Base-by-base conservation (phyloP, 2,113 vertebrate species). In the Malaclemys terrapin region DNA sequence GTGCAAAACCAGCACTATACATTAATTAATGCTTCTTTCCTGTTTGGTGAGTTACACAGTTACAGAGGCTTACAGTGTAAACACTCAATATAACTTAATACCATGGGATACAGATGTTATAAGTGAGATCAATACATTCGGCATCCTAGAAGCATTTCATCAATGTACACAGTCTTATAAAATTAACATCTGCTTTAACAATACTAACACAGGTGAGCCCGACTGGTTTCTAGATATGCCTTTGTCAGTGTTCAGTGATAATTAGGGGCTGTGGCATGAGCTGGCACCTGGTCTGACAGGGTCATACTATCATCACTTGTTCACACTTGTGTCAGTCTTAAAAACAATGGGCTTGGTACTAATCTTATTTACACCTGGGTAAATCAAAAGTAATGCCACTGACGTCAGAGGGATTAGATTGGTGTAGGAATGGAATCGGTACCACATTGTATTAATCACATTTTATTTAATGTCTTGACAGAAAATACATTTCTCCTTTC, bases 291-390 rank as follows among this genome's bases (percentile, higher is more conserved):
- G 9, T 59, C 57, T 59, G 57, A 27, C 57, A 59, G 27, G 2
- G 9, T 38, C 65, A 69, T 8, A 69, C 17, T 29, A 20, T 4
- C 31, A 52, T 6, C 0, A 0, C 85, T 31, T 45, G 24, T 79
- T 49, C 0, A 0, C 76, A n/a, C 2, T 25, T 25, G 59, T 91
- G 59, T 91, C 54, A 4, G 42, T 89, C 56, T 87, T 42, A 45
- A 57, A 52, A 85, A 83, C 17, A 49, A 87, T 6, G 52, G 17
- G 81, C 45, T 75, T 92, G 5, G 35, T 79, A 2, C 53, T 90
- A 49, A 90, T 17, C 16, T 92, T 20, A 29, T 65, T 65, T 65
- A 65, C 8, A 38, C 31, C 35, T 20, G 7, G 19, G 17, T 38
- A 69, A 69, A 38, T 69, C 17, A 38, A 20, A n/a, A 65, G 31